Conservation (phyloP, 2,797 vertebrate species). For the Sciurus vulgaris region DNA sequence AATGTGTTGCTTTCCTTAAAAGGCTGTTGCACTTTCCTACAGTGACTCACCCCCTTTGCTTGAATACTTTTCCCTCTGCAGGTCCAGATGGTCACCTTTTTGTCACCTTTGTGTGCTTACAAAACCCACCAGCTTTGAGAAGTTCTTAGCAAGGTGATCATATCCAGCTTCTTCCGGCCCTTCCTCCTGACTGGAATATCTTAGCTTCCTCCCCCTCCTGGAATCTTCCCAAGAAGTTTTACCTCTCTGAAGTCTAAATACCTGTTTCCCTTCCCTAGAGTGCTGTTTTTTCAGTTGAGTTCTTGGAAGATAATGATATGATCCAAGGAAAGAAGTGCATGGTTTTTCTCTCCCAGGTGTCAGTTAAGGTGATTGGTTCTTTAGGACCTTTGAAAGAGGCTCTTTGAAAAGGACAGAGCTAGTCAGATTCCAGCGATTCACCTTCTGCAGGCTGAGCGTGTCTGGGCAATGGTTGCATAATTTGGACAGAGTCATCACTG, state of each 20-base stretch:
- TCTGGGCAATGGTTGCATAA: conserved; percentile 89
- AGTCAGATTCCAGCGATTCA: conserved; percentile 85
- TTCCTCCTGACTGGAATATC: background rate
- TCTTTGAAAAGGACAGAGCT: conserved; percentile 84
- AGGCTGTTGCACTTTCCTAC: background rate
- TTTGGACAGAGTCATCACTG: conserved; percentile 84
- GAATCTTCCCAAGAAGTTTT: background rate
- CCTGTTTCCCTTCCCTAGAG: conserved; percentile 24
- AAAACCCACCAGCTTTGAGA: background rate
- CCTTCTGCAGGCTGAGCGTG: conserved; percentile 87
- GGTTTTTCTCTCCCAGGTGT: conserved; percentile 71
- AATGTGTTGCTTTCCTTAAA: background rate
- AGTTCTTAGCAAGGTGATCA: background rate
- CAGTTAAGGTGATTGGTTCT: conserved; percentile 73
- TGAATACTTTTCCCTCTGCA: background rate
- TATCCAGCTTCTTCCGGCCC: background rate
- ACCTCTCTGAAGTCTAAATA: background rate
- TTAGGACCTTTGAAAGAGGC: conserved; percentile 75
- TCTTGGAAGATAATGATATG: conserved; percentile 83
- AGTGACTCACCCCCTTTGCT: background rate
- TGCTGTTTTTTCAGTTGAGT: conserved; percentile 55
- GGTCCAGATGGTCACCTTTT: background rate
- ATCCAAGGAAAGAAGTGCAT: conserved; percentile 76
- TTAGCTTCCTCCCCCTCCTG: background rate
- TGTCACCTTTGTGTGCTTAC: background rate